Conservation (phyloP, 2,888 invertebrate species). For the Hydrotaea cyrtoneurina region DNA sequence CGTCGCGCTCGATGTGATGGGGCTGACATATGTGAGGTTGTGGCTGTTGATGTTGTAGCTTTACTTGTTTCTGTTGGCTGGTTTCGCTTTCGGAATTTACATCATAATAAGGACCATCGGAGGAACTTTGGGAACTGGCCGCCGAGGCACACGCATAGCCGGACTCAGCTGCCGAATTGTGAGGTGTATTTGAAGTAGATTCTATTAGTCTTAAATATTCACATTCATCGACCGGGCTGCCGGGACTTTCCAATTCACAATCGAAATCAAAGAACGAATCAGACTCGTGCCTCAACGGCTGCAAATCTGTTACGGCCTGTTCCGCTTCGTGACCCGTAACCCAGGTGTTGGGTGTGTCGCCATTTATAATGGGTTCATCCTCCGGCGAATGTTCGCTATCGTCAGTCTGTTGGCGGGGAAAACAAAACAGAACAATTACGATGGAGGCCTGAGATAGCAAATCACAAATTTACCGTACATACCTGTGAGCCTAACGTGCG, state of each 20-base stretch:
- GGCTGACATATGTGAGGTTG: slow-evolving; percentile 42
- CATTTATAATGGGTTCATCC: slow-evolving; percentile 79
- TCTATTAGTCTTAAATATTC: slow-evolving; percentile 82
- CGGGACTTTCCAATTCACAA: slow-evolving; percentile 86
- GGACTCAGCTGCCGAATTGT: slow-evolving; percentile 81
- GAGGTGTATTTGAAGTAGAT: slow-evolving; percentile 83
- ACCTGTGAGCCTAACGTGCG: slow-evolving; percentile 85
- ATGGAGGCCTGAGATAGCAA: too few relatives aligned
- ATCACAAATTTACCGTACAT: slow-evolving; percentile 1
- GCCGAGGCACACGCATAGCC: slow-evolving; percentile 82
- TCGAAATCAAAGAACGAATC: slow-evolving; percentile 86
- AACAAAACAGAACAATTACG: background rate
- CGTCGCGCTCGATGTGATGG: slow-evolving; percentile 44
- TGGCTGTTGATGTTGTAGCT: slow-evolving; percentile 51
- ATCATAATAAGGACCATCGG: slow-evolving; percentile 82
- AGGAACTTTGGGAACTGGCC: slow-evolving; percentile 81
- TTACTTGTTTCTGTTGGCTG: slow-evolving; percentile 3
- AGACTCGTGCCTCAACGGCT: slow-evolving; percentile 81
- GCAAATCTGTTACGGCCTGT: slow-evolving; percentile 81
- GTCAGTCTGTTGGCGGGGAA: slow-evolving; percentile 72
- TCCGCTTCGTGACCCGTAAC: slow-evolving; percentile 76
- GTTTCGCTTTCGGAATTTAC: slow-evolving; percentile 75
- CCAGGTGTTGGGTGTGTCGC: slow-evolving; percentile 78
- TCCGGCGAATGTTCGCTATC: slow-evolving; percentile 74
- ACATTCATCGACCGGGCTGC: slow-evolving; percentile 86